These are phyloP conservation scores for Brachionus sp. DNA, from an alignment of 1,140 invertebrate species.

Conservation along the genomic window DNA sequence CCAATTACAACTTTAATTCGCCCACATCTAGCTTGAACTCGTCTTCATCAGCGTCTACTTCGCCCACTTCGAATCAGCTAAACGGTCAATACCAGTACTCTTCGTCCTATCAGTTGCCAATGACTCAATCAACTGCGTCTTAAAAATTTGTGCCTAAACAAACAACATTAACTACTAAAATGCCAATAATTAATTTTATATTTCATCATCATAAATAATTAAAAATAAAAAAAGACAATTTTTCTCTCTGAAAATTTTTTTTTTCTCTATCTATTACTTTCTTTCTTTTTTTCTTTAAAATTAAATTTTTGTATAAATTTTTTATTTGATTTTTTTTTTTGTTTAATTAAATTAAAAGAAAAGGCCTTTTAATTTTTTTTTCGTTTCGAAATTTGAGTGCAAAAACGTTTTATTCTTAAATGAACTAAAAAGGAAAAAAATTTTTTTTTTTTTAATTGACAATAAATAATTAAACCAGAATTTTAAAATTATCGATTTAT, in stretches of 20 bases:
- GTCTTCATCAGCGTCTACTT: not conserved
- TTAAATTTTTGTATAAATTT: not conserved
- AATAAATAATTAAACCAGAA: not conserved
- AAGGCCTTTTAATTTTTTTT: not conserved
- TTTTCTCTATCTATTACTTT: not conserved
- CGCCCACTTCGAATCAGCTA: not conserved
- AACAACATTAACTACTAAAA: no score
- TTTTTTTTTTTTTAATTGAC: no score
- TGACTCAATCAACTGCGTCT: not conserved
- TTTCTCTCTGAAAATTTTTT: not conserved
- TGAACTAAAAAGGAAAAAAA: no score
- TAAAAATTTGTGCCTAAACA: not conserved
- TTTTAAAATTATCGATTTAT: no score
- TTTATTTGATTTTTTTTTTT: not conserved
- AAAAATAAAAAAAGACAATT: not conserved
- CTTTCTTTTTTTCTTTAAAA: not conserved
- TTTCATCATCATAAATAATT: not conserved
- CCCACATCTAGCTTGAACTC: constrained; percentile 18
- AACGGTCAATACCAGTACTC: not conserved
- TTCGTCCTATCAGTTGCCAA: not conserved
- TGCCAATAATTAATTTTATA: not conserved
- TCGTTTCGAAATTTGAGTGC: not conserved
- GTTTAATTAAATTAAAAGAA: not conserved
- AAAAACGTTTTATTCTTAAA: not conserved
- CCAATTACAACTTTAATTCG: not conserved